Evolutionary conservation across 2,113 vertebrate species (phyloP).

Genomic region (Rhombomys opimus): DNA sequence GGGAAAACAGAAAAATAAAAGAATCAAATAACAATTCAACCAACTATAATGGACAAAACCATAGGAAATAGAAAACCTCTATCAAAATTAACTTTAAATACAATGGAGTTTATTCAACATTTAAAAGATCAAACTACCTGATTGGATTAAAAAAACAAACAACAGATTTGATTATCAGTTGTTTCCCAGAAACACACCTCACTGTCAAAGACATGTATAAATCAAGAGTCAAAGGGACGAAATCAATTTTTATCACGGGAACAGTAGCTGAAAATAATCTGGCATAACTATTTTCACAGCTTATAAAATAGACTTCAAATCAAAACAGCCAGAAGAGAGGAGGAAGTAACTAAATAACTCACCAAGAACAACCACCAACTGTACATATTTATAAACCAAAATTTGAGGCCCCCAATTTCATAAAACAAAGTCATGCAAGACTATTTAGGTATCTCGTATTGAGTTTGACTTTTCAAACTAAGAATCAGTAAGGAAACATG

Average conservation of each 20-base stretch:
- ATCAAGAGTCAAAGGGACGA: not conserved
- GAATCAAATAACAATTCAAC: not conserved
- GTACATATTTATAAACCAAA: not conserved
- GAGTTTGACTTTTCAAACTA: not conserved
- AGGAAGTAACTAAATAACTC: not conserved
- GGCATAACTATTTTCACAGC: not conserved
- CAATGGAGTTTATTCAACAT: not conserved
- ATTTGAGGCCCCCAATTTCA: not conserved
- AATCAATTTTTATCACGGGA: not conserved
- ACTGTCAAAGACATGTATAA: not conserved
- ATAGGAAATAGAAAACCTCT: not conserved
- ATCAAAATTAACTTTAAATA: not conserved
- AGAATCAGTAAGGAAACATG: not conserved
- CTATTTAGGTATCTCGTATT: not conserved
- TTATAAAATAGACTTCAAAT: not conserved
- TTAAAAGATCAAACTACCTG: not conserved
- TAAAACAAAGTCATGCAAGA: not conserved
- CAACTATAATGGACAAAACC: not conserved
- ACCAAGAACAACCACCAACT: not conserved
- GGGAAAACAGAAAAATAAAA: not conserved
- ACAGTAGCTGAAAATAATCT: not conserved
- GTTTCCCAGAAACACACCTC: not conserved
- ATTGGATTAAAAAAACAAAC: not conserved
- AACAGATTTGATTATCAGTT: not conserved
- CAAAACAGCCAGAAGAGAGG: not conserved